These are phyloP conservation scores for Myoxocephalus aenaeus DNA, from an alignment of 2,797 vertebrate genomes.

Conservation along the genomic window DNA sequence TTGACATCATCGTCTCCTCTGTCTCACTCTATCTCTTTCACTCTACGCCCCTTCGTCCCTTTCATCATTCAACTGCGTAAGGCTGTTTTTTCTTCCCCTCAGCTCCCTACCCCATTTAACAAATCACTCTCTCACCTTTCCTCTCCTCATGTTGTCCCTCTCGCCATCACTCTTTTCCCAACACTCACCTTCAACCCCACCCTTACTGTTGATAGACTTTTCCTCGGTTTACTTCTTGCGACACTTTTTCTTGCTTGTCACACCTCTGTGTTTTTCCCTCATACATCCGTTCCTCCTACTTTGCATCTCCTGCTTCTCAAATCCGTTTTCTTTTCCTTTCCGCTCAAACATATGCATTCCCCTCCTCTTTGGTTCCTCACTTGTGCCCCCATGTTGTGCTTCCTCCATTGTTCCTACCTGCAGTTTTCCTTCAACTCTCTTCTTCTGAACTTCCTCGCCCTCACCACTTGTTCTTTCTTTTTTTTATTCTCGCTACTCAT, in stretches of 20 bases:
- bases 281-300: conserved; percentile 4
- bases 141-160: conserved; percentile 30
- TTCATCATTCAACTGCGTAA: conserved; percentile 40
- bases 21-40: conserved; percentile 52
- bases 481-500: conserved; percentile 31
- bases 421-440: conserved; percentile 6
- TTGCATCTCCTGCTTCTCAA: neutral
- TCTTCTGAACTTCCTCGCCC: conserved; percentile 23
- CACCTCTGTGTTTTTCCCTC: conserved; percentile 21
- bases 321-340: conserved; percentile 11
- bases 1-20: conserved; percentile 67
- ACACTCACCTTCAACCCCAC: conserved; percentile 21
- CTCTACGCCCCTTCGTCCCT: conserved; percentile 30
- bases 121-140: conserved; percentile 48
- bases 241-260: conserved; percentile 16
- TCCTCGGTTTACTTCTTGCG: conserved; percentile 14
- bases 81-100: conserved; percentile 49
- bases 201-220: conserved; percentile 29
- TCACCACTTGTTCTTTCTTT: conserved; percentile 30
- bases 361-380: neutral
- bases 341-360: conserved; percentile 4
- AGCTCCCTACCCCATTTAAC: conserved; percentile 35
- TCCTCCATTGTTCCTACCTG: conserved; percentile 12
- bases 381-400: neutral
- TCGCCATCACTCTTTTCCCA: conserved; percentile 29